Base-by-base conservation (phyloP, 2,113 vertebrate species). In the Gracilinanus agilis region DNA sequence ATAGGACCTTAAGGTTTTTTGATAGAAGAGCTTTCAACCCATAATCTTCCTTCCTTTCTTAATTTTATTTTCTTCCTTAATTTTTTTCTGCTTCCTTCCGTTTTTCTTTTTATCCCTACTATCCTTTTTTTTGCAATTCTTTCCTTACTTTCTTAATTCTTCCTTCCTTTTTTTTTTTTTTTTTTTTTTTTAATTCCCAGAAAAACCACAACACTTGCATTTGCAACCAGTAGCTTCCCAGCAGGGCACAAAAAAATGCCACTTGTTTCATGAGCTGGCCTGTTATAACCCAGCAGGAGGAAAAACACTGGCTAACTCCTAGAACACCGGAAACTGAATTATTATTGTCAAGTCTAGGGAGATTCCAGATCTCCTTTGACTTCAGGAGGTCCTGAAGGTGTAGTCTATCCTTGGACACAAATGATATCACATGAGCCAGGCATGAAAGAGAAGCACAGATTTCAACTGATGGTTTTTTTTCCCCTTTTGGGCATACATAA, bases 161-260 rank as follows among this genome's bases (percentile, higher is more conserved):
- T 29, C 58, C 56, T 58, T 61, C 25, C 56, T 34, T 67, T 34
- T 67, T 29, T 27, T 61, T 61, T 6, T 16, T 75, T 53, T 54
- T 75, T 93, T 92, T n/a, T 34, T 75, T 75, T 91, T 58, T 92
- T 83, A 92, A 96, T 93, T 56, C 27, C 58, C 29, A 24, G 2
- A 24, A 55, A 96, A 94, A 55, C 23, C 92, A 95, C 58, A 90
- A 29, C 89, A 55, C 49, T 83, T 88, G 90, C 89, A 92, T 96
- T 90, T 96, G 94, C 88, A 95, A 94, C 90, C 91, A 88, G 54
- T 21, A 0, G 19, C 53, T 95, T 93, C 56, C 29, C 61, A 67
- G 16, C 44, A 92, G 54, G 25, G 58, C 53, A 54, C 54, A 53
- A 61, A 54, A 55, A 25, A 40, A 89, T 92, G 24, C 16, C 44